Conservation (phyloP, 2,797 vertebrate genomes). For the Stomatorhinus walkeri region DNA sequence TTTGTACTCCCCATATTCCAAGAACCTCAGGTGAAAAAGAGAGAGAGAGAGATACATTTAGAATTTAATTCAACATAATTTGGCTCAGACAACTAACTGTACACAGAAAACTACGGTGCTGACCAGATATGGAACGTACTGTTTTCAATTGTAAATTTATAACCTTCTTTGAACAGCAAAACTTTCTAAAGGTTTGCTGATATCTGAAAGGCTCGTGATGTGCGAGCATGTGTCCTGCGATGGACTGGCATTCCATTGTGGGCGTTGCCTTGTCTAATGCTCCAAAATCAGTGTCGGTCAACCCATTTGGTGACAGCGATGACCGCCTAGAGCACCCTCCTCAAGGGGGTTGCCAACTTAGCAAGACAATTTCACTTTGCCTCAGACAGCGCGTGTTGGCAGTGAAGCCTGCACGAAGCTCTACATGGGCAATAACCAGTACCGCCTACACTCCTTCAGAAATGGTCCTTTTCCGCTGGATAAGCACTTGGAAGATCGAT, state of each 20-base stretch:
- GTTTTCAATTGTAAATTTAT: neutral
- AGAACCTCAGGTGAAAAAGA: constrained; percentile 61
- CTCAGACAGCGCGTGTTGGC: neutral
- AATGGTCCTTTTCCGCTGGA: neutral
- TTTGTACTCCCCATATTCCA: constrained; percentile 84
- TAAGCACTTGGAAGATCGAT: neutral
- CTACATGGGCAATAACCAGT: neutral
- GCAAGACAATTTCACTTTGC: neutral
- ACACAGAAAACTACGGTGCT: neutral
- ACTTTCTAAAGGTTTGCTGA: neutral
- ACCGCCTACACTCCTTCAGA: neutral
- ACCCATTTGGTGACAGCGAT: neutral
- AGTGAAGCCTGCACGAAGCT: neutral
- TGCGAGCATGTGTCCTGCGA: neutral
- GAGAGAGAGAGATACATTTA: neutral
- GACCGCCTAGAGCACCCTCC: neutral
- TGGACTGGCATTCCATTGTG: neutral
- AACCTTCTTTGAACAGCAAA: neutral
- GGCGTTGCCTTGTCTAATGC: neutral
- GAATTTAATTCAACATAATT: neutral
- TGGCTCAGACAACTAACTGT: neutral
- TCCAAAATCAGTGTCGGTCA: neutral
- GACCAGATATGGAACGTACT: neutral
- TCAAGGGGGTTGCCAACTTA: neutral
- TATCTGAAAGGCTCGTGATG: neutral